Evolutionary conservation across 2,888 invertebrate species (phyloP).

Genomic region (Drosophila macrospina): DNA sequence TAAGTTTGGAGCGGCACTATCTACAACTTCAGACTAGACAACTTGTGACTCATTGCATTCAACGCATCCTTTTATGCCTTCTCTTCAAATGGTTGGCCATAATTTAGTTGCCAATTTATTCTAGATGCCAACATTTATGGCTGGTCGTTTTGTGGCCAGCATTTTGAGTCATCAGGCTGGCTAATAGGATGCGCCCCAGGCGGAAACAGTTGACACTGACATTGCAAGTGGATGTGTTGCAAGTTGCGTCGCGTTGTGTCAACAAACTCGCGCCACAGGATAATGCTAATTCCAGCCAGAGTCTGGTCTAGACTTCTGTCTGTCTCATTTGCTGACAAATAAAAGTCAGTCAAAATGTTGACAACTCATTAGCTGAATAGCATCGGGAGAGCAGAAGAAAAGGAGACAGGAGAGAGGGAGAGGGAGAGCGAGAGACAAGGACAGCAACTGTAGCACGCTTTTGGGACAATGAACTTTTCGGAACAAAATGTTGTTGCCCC

Average conservation of each 20-base stretch:
- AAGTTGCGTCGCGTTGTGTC: constrained; percentile 37
- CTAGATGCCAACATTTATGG: constrained; percentile 28
- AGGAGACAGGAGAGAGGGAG: not conserved
- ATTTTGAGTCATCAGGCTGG: constrained; percentile 38
- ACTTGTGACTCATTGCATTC: constrained; percentile 22
- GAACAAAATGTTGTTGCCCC: constrained; percentile 47
- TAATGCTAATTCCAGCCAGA: constrained; percentile 40
- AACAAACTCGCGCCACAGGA: constrained; percentile 42
- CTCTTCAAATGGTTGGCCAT: constrained; percentile 16
- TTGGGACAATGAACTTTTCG: constrained; percentile 55
- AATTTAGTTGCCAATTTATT: constrained; percentile 24
- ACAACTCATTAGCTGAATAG: constrained; percentile 69
- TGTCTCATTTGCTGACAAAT: constrained; percentile 49
- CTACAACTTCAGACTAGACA: constrained; percentile 7
- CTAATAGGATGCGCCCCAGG: constrained; percentile 21
- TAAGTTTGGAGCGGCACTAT: too few species aligned
- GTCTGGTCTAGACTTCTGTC: constrained; percentile 7
- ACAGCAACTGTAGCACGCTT: constrained; percentile 12
- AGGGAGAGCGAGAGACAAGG: not conserved
- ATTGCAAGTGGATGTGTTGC: constrained; percentile 55
- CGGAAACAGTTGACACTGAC: constrained; percentile 38
- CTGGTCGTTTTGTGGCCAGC: constrained; percentile 29
- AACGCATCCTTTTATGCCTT: constrained; percentile 27
- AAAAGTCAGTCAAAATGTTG: constrained; percentile 62
- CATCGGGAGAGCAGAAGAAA: constrained; percentile 4